Evolutionary conservation across 2,888 invertebrate species (phyloP), one percentile per base, ranked within the genome.

Genomic region (Aporophyla lueneburgensis): DNA sequence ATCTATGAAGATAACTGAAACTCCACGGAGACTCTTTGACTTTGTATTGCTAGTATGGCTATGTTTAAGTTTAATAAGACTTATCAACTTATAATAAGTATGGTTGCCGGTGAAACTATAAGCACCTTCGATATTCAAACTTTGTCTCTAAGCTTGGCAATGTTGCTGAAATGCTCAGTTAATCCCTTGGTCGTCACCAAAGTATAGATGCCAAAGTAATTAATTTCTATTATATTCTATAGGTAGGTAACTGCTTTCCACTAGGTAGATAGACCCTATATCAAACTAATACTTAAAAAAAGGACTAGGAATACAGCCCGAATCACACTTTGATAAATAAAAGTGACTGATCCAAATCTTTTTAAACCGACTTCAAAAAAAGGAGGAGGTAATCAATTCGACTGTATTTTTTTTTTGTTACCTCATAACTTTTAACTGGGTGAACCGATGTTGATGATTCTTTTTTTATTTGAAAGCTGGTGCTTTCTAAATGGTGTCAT

Each of bases 61-160:
- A 5, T 51, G 27, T 33, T 61, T 19, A 2, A 53, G n/a, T 74
- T 61, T n/a, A 27, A 14, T 53, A 53, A n/a, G 73, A 46, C 73
- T 72, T 61, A 61, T 6, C 27, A 53, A 72, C 56, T 70, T 24
- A 58, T 49, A 33, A 7, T 5, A 51, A 51, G 51, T 71, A 27
- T 16, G 9, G 27, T 9, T 61, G 43, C 43, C 19, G 19, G 43
- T 61, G n/a, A 73, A 74, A 61, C 73, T 72, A 53, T 46, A 53
- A 53, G 46, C 10, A 61, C 43, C 43, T 73, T n/a, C 43, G 51
- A 27, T 27, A 73, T 74, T 73, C 27, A 33, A 74, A 73, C 53
- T 74, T 61, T n/a, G 16, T 16, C 6, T n/a, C 10, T 61, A 33
- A 53, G 43, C 43, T 58, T 51, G n/a, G 16, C 43, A n/a, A 53